phyloP scores from a whole-genome alignment of 2,113 vertebrate genomes.

The Cyanocitta stelleri region DNA sequence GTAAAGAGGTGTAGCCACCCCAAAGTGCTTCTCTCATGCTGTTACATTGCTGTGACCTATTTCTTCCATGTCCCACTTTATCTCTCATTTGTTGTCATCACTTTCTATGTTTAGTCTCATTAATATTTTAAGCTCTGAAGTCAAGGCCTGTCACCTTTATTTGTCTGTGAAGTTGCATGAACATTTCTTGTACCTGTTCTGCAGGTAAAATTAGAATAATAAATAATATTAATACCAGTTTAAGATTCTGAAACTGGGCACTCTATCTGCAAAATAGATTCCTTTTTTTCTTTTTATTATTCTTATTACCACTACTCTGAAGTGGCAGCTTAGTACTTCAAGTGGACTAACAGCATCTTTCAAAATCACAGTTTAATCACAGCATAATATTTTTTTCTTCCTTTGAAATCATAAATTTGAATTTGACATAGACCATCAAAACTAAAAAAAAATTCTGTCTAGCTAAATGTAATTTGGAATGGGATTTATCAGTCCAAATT shows the following conservation, averaged over 20 bases:
- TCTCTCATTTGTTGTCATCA: not conserved
- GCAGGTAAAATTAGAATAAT: conserved; percentile 24
- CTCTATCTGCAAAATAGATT: not conserved
- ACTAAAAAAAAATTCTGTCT: not conserved
- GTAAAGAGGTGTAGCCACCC: not conserved
- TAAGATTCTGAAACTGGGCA: not conserved
- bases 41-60: not conserved
- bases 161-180: not conserved
- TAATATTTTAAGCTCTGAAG: not conserved
- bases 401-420: not conserved
- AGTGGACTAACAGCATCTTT: not conserved
- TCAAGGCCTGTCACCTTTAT: not conserved
- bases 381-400: not conserved
- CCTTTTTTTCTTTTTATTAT: not conserved
- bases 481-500: not conserved
- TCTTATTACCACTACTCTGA: not conserved
- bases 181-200: not conserved
- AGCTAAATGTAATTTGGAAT: not conserved
- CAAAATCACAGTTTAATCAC: not conserved
- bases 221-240: conserved; percentile 11
- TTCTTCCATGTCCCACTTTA: not conserved
- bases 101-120: not conserved
- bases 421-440: not conserved
- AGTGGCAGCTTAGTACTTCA: not conserved
- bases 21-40: not conserved